Base-by-base conservation (phyloP, 2,888 invertebrate genomes). In the Netelia inedita region DNA sequence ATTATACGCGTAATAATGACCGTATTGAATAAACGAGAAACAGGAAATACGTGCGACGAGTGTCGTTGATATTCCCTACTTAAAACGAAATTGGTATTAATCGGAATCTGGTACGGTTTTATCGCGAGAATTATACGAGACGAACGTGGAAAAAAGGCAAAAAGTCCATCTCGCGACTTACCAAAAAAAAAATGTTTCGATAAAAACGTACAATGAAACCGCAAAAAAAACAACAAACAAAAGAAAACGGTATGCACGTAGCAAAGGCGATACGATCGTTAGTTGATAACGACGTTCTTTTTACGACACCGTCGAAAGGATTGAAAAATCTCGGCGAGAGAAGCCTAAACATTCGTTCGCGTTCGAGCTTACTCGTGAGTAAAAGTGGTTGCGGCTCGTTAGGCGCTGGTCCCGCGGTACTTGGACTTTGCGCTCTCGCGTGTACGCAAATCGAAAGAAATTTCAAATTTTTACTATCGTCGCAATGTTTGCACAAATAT, bases 1-100 rank as follows among this genome's bases (percentile, higher is more conserved):
- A 41, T 57, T 75, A 41, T 66, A 28, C 28, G 66, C 23, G 43
- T 41, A 69, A 79, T 71, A 41, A 79, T 19, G 50, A 57, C 35
- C 63, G 16, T 28, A 53, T 71, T 55, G 14, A 79, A 79, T 63
- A 14, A 1, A 46, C 72, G 57, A 79, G 59, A 41, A 79, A 79
- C 72, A 79, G 63, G 72, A 79, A 72, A 79, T 41, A 28, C 61
- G 28, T 11, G 61, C 14, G 16, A 55, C 23, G n/a, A 55, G 43
- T 9, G 71, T 21, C 41, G 23, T 8, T 1, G 10, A 69, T n/a
- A 65, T 79, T 55, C 2, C 43, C 65, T 21, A 28, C 3, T 55
- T 23, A 57, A 72, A 53, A 43, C 2, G 66, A 46, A 43, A 10
- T 43, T 10, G 10, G 16, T 43, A 43, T 43, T 43, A 19, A 57